A percentile compares a stretch with the other conserved stretches of the same genome.
These are phyloP conservation scores for Heliangelus exortis DNA, from an alignment of 2,797 vertebrate species.

Conservation along the genomic window DNA sequence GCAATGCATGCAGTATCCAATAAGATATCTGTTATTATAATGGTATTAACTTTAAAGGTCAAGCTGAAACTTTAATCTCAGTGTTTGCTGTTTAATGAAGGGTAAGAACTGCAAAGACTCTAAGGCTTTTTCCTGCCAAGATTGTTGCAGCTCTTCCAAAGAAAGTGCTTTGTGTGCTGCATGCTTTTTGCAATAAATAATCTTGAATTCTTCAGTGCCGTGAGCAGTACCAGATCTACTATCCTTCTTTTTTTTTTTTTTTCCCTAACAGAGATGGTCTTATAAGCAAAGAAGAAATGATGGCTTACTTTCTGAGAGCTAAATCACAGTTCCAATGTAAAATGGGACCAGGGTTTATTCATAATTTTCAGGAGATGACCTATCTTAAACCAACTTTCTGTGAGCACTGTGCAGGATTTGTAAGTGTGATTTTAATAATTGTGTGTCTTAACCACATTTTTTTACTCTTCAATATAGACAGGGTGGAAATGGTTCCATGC, in stretches of 20 bases:
- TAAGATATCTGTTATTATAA: no score
- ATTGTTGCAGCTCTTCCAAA: background rate
- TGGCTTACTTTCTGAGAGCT: conserved; percentile 94
- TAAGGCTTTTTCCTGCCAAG: background rate
- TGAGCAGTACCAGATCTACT: background rate
- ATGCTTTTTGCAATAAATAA: background rate
- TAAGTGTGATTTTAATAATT: conserved; percentile 79
- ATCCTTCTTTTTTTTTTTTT: background rate
- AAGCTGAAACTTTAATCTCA: no score
- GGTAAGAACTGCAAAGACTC: background rate
- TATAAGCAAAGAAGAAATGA: conserved; percentile 98
- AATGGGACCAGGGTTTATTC: conserved; percentile 96
- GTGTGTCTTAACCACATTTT: background rate
- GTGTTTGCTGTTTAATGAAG: background rate
- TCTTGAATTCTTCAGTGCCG: background rate
- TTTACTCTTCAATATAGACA: background rate
- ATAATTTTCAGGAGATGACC: conserved; percentile 97
- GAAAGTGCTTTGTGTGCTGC: background rate
- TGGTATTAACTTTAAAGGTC: no score
- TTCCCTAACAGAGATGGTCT: conserved; percentile 87
- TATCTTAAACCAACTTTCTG: conserved; percentile 98
- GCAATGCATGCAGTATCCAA: no score
- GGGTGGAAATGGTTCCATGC: background rate
- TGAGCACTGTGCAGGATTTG: conserved; percentile 97
- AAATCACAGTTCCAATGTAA: conserved; percentile 95